Percentiles rank a stretch among this genome's conserved stretches.
phyloP scores from a whole-genome alignment of 2,888 invertebrate genomes.

The Teleiodes luculella region DNA sequence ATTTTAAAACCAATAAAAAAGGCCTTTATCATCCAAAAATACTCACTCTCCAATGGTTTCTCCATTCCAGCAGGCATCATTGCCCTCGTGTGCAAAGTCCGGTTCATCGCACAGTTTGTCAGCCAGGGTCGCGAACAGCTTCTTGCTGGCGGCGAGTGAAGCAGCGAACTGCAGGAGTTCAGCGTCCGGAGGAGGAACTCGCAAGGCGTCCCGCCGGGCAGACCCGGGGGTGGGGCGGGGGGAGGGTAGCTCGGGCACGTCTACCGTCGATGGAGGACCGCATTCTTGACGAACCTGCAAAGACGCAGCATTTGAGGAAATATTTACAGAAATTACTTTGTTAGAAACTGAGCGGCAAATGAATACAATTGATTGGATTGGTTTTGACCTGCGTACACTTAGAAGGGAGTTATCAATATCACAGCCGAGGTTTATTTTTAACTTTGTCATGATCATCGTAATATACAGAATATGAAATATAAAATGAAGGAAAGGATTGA shows the following conservation, averaged over 20 bases:
- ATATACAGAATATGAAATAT: too few species aligned
- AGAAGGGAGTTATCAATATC: too few species aligned
- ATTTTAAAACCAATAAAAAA: too few species aligned
- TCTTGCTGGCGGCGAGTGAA: conserved; percentile 84
- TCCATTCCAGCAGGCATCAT: conserved; percentile 90
- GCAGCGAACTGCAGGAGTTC: conserved; percentile 82
- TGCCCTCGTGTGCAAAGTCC: conserved; percentile 81
- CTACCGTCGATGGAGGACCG: conserved; percentile 58
- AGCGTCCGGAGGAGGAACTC: conserved; percentile 81
- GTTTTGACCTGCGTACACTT: too few species aligned
- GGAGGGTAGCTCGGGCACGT: conserved; percentile 36
- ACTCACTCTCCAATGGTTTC: conserved; percentile 87
- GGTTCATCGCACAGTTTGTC: conserved; percentile 88
- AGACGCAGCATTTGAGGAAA: background rate
- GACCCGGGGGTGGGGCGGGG: conserved; percentile 44
- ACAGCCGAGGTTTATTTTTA: too few species aligned
- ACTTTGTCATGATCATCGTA: too few species aligned
- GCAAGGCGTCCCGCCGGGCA: conserved; percentile 61
- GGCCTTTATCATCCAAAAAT: background rate
- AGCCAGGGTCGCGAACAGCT: conserved; percentile 90
- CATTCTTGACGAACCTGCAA: conserved; percentile 65
- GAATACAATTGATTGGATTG: too few species aligned
- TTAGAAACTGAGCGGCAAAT: too few species aligned
- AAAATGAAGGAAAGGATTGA: background rate
- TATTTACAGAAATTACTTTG: conserved; percentile 7